Base-by-base conservation (phyloP, 2,797 vertebrate genomes). In the Leucoraja ocellata region DNA sequence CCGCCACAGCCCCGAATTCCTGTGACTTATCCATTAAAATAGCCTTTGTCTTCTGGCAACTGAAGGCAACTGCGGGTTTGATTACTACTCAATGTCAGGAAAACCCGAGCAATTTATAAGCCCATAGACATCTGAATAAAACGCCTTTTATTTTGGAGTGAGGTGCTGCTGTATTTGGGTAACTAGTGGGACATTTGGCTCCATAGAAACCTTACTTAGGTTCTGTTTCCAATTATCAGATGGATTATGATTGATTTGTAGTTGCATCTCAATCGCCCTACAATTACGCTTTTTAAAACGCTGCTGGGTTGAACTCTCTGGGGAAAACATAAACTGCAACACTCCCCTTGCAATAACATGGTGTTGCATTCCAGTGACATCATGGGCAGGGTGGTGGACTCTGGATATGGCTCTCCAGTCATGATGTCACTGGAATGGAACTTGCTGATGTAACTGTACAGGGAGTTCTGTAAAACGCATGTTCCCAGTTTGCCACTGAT, bases 351-450 rank as follows among this genome's bases (percentile, higher is more conserved):
- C 61, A 68, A 32, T 88, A 63, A 68, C 46, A 23, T 58, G 21
- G 25, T 65, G n/a, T 68, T 68, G 14, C 84, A 68, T 68, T 88
- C 61, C 84, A 88, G 16, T 88, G 84, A 68, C 84, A 36, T 88
- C 61, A 88, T 88, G n/a, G 18, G 21, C n/a, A 68, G 84, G 84
- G 84, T 7, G 63, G 61, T 68, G 84, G 84, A 88, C 21, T 68
- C 84, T 36, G 84, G 63, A 88, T n/a, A 68, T 68, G 13, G 32
- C n/a, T 88, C 84, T 88, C n/a, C 61, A 36, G 61, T 88, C 84
- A 88, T 88, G n/a, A 68, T 88, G 84, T 88, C 84, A 88, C 61
- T 65, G 61, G 84, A 88, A 61, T 88, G 84, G 84, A 88, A 88
- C 84, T 88, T 88, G 84, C 8, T 88, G 84, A 88, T 65, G 28